phyloP scores from a whole-genome alignment of 2,888 invertebrate species.

The Apocheima hispidaria region DNA sequence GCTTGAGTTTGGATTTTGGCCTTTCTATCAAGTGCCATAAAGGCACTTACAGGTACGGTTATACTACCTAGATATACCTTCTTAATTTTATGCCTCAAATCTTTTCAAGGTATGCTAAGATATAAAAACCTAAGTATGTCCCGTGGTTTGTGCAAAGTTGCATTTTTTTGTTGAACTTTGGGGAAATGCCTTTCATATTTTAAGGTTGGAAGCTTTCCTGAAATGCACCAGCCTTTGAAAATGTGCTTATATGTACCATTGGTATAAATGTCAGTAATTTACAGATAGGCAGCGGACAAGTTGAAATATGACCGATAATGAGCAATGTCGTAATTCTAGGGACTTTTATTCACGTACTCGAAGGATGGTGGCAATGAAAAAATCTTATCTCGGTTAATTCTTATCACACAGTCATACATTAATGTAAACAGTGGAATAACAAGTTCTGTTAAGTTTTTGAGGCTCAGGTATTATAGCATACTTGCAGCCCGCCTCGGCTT shows the following conservation, averaged over 20 bases:
- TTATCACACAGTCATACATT: constrained; percentile 9
- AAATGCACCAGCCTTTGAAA: background rate
- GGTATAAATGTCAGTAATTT: background rate
- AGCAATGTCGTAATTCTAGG: constrained; percentile 1
- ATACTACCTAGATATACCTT: background rate
- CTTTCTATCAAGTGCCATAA: constrained; percentile 38
- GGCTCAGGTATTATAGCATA: background rate
- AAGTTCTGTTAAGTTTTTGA: constrained; percentile 3
- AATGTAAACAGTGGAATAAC: constrained; percentile 13
- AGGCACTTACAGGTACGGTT: constrained; percentile 42
- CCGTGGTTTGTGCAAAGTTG: too few species aligned
- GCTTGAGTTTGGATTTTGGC: constrained; percentile 27
- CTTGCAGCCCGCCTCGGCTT: too few species aligned
- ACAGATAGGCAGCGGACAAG: background rate
- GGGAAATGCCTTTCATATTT: too few species aligned
- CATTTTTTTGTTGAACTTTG: too few species aligned
- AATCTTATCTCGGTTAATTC: constrained; percentile 12
- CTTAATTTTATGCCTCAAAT: too few species aligned
- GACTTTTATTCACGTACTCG: constrained; percentile 1
- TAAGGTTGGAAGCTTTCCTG: too few species aligned
- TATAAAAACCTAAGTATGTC: too few species aligned
- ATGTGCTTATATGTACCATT: background rate
- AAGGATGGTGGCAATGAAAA: constrained; percentile 10
- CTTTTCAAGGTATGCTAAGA: too few species aligned
- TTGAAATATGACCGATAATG: constrained; percentile 11